Evolutionary conservation across 2,888 invertebrate genomes (phyloP).

Genomic region (Hypselothyrea guttata): DNA sequence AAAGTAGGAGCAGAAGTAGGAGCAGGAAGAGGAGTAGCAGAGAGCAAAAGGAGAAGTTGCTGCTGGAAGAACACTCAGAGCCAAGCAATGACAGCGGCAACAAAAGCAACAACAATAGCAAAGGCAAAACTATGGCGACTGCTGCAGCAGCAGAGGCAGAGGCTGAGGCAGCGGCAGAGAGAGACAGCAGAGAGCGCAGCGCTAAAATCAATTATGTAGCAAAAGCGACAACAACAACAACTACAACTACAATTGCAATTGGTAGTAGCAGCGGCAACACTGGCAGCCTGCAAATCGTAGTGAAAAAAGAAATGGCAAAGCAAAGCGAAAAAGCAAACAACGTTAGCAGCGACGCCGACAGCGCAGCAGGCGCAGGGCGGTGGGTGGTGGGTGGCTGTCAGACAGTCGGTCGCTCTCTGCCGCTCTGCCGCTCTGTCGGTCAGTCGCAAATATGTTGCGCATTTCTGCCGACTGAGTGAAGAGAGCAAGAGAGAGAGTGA

Average conservation of each 20-base stretch:
- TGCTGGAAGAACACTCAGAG: slow-evolving; percentile 61
- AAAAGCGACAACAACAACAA: slow-evolving; percentile 52
- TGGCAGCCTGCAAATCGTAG: slow-evolving; percentile 77
- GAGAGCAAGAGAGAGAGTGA: slow-evolving; percentile 32
- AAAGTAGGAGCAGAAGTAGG: background rate
- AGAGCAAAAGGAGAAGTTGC: slow-evolving; percentile 41
- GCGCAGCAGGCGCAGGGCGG: slow-evolving; percentile 21
- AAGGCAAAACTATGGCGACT: slow-evolving; percentile 75
- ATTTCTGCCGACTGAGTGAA: slow-evolving; percentile 51
- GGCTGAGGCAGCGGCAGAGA: slow-evolving; percentile 37
- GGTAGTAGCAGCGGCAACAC: slow-evolving; percentile 30
- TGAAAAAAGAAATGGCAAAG: slow-evolving; percentile 59
- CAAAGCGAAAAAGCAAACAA: slow-evolving; percentile 61
- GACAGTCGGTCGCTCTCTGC: slow-evolving; percentile 26
- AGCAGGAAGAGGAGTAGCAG: slow-evolving; percentile 10
- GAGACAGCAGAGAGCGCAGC: slow-evolving; percentile 69
- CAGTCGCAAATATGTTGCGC: slow-evolving; percentile 78
- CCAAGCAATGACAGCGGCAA: slow-evolving; percentile 21
- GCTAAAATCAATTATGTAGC: slow-evolving; percentile 80
- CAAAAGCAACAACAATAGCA: slow-evolving; percentile 58
- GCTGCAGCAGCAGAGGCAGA: slow-evolving; percentile 33
- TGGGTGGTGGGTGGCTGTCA: no score
- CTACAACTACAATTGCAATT: slow-evolving; percentile 45
- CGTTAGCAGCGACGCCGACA: slow-evolving; percentile 32
- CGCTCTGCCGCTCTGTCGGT: slow-evolving; percentile 64